Percentiles rank a stretch among this genome's conserved stretches.
Conservation (phyloP, 1,140 invertebrate genomes). For the Zelostemma sp. region DNA sequence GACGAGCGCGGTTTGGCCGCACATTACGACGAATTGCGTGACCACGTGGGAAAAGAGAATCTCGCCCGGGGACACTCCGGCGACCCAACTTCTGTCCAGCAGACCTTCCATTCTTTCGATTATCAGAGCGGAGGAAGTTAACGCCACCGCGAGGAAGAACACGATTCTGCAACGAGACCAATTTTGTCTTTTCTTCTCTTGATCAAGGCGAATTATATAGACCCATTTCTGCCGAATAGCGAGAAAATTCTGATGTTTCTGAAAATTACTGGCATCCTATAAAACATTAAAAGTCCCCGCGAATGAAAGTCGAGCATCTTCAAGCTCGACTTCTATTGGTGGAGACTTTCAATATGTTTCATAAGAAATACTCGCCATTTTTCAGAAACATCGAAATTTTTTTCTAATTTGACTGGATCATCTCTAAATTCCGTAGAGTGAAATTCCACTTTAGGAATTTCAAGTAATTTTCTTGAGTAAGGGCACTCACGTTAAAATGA, state of each 20-base stretch:
- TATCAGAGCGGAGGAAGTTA: conserved; percentile 92
- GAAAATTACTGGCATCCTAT: too few relatives aligned
- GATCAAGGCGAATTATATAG: too few relatives aligned
- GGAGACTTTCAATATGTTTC: too few relatives aligned
- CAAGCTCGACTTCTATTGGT: too few relatives aligned
- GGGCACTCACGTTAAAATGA: conserved; percentile 87
- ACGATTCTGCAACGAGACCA: conserved; percentile 77
- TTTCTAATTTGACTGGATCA: background rate
- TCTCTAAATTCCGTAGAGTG: too few relatives aligned
- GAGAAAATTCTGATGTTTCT: too few relatives aligned
- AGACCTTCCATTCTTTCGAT: conserved; percentile 91
- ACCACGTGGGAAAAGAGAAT: conserved; percentile 93
- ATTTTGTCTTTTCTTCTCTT: too few relatives aligned
- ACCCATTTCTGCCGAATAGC: too few relatives aligned
- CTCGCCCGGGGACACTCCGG: conserved; percentile 89
- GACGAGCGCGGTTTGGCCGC: conserved; percentile 89
- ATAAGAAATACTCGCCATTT: background rate
- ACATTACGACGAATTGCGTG: conserved; percentile 94
- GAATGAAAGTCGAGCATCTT: too few relatives aligned
- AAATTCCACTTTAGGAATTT: too few relatives aligned
- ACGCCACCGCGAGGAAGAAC: conserved; percentile 93
- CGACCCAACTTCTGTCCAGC: conserved; percentile 90
- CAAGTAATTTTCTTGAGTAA: too few relatives aligned
- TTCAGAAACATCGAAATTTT: background rate
- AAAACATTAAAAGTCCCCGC: too few relatives aligned